Evolutionary conservation across 1,140 invertebrate genomes (phyloP).

Genomic region (Euwallacea fornicatus): DNA sequence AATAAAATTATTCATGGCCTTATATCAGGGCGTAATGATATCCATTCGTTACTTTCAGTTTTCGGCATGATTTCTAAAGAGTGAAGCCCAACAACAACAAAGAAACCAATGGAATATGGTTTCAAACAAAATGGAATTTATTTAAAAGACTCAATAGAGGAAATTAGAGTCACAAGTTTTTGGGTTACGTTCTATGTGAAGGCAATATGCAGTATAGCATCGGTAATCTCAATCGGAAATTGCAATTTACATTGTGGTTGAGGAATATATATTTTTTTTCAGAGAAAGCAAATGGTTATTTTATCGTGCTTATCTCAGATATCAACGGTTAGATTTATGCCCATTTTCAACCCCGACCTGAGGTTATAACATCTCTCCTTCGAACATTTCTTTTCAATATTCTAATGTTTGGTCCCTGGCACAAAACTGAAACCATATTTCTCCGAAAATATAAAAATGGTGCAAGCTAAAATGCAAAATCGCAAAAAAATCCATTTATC

Average conservation of each 20-base stretch:
- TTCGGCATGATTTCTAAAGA: background rate
- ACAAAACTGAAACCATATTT: slow-evolving; percentile 25
- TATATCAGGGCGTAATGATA: background rate
- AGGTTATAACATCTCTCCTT: background rate
- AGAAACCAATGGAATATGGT: too few species aligned
- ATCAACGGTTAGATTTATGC: background rate
- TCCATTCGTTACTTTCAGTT: background rate
- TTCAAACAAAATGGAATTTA: too few species aligned
- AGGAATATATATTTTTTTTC: too few species aligned
- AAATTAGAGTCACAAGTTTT: too few species aligned
- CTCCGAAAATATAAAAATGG: slow-evolving; percentile 17
- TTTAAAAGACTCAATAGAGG: too few species aligned
- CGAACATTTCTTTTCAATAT: slow-evolving; percentile 12
- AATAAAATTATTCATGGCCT: slow-evolving; percentile 2
- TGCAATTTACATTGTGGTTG: too few species aligned
- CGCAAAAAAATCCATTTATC: slow-evolving; percentile 23
- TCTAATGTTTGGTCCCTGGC: slow-evolving; percentile 19
- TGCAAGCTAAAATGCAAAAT: slow-evolving; percentile 26
- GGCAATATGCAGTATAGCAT: too few species aligned
- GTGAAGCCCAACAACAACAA: background rate
- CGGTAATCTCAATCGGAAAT: too few species aligned
- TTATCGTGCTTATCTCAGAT: background rate
- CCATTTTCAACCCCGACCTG: background rate
- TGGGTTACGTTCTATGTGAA: too few species aligned
- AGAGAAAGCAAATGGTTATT: too few species aligned